A percentile compares a stretch with the other conserved stretches of the same genome.
phyloP scores from a whole-genome alignment of 2,113 vertebrate species.

The Istiophorus platypterus region DNA sequence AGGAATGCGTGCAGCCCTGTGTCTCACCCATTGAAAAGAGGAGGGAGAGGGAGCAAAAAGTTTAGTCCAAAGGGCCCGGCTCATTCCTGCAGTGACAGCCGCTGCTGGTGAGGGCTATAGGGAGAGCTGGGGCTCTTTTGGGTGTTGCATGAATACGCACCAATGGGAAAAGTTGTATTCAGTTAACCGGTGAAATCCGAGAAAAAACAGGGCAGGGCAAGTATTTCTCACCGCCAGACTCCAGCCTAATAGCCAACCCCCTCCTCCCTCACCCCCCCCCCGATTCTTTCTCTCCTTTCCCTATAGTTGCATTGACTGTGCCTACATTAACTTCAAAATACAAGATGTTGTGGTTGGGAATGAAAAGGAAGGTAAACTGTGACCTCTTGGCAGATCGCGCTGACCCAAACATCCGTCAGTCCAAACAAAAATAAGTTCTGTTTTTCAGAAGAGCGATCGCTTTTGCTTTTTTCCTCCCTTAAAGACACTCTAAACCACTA shows the following conservation, averaged over 20 bases:
- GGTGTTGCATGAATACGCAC: conserved; percentile 96
- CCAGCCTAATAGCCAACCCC: conserved; percentile 74
- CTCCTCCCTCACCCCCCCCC: neutral
- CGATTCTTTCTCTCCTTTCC: conserved; percentile 34
- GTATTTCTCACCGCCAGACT: conserved; percentile 78
- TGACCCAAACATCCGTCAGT: conserved; percentile 28
- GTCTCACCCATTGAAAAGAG: conserved; percentile 59
- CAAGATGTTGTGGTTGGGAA: conserved; percentile 41
- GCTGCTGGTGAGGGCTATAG: conserved; percentile 64
- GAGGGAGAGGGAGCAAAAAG: conserved; percentile 50
- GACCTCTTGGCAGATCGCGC: conserved; percentile 52
- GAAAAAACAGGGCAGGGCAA: conserved; percentile 84
- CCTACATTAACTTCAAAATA: conserved; percentile 51
- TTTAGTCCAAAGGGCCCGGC: conserved; percentile 54
- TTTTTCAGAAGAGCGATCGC: conserved; percentile 9
- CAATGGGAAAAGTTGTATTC: conserved; percentile 95
- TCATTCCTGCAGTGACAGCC: conserved; percentile 69
- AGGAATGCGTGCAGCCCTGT: conserved; percentile 56
- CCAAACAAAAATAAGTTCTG: conserved; percentile 8
- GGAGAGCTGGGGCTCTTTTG: conserved; percentile 88
- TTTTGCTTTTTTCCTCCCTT: conserved; percentile 12
- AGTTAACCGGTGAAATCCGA: conserved; percentile 95
- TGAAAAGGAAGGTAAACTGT: conserved; percentile 28
- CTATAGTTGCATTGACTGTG: conserved; percentile 56
- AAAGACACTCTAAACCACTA: conserved; percentile 24